Base-by-base conservation (phyloP, 35 echinoderm and acorn worm genomes). In the Heliocidaris erythrogramma region DNA sequence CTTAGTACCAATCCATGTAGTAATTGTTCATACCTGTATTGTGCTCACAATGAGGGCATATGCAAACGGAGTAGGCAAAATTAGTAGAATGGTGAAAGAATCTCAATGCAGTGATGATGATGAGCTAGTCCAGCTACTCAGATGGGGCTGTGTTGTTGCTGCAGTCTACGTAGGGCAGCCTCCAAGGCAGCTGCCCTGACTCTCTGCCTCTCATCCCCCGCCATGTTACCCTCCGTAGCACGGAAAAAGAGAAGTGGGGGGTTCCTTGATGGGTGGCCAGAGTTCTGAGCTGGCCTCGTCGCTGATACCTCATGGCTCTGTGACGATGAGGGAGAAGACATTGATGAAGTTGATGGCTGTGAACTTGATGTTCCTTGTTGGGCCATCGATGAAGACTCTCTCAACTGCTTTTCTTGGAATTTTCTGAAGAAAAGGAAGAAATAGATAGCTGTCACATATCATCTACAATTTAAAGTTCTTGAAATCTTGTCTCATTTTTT, bases 401-500 rank as follows among this genome's bases (percentile, higher is more conserved):
- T 88, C 61, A 91, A 93, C 88, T 96, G 93, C 48, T 47, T 88
- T 0, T 87, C 93, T 96, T 96, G 95, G 32, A 94, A 96, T 96
- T 93, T 94, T 47, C 95, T 96, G 85, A 86, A 30, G 48, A 48
- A 89, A 89, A 31, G 87, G 31, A 78, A 78, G 27, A n/a, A 27
- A n/a, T 27, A 18, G 65, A n/a, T 27, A 78, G 7, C 2, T 78
- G 27, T 27, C 27, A 24, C 14, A 78, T 78, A 24, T 2, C 7
- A 78, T 78, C 21, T 78, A 78, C 65, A 78, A n/a, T 5, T 27
- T 7, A 18, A 18, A 78, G 0, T 27, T n/a, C 4, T 69, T 27
- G 14, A 29, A 29, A 78, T 8, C 35, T 42, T 78, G 27, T 71
- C 16, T 71, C 24, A 78, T 21, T 2, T 42, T 42, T 42, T 42